phyloP scores from a whole-genome alignment of 2,888 invertebrate species.

The Eremobia ochroleuca region DNA sequence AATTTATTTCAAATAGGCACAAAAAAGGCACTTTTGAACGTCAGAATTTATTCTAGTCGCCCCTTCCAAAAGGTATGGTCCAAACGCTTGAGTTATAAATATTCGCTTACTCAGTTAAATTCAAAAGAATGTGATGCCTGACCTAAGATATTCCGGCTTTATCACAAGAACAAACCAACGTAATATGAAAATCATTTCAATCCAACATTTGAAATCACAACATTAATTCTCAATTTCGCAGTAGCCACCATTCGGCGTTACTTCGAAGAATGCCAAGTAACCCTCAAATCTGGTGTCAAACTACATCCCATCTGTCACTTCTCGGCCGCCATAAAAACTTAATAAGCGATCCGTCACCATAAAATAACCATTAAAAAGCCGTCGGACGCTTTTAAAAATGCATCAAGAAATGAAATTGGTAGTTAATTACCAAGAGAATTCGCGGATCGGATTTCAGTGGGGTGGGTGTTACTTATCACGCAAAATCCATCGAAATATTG shows the following conservation, averaged over 20 bases:
- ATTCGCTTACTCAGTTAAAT: background rate
- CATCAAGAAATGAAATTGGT: conserved; percentile 91
- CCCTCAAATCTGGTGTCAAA: conserved; percentile 89
- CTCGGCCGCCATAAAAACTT: conserved; percentile 88
- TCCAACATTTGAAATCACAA: conserved; percentile 33
- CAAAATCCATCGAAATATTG: conserved; percentile 62
- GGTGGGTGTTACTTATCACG: conserved; percentile 75
- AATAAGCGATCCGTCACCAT: conserved; percentile 91
- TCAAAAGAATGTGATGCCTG: background rate
- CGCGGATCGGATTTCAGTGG: conserved; percentile 85
- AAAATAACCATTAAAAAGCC: conserved; percentile 91
- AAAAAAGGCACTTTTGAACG: too few relatives aligned
- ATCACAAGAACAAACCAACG: background rate
- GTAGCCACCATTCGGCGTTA: conserved; percentile 12
- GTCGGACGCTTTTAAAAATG: conserved; percentile 90
- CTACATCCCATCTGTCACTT: conserved; percentile 90
- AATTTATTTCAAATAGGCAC: too few relatives aligned
- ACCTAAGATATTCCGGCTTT: background rate
- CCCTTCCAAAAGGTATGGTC: too few relatives aligned
- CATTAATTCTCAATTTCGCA: conserved; percentile 50
- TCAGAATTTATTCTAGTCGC: too few relatives aligned
- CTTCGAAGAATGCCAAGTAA: conserved; percentile 39
- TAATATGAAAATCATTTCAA: background rate
- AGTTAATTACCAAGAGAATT: conserved; percentile 91
- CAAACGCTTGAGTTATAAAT: background rate